phyloP scores from a whole-genome alignment of 2,888 invertebrate genomes.

The Homarus gammarus region DNA sequence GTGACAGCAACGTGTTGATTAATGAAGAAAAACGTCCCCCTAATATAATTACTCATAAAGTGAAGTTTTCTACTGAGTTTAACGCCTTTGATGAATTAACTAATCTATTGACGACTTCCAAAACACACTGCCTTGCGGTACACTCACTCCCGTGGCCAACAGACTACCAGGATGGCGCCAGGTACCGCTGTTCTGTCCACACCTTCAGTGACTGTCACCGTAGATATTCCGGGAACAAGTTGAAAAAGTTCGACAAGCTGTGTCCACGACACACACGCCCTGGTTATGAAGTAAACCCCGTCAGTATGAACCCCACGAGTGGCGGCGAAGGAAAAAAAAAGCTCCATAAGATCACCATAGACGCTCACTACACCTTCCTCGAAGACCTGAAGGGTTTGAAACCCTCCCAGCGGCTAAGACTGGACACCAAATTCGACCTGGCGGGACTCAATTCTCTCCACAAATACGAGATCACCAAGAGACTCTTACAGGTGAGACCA shows the following conservation, averaged over 20 bases:
- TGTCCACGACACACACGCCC: background rate
- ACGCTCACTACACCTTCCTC: conserved; percentile 25
- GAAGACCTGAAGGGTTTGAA: conserved; percentile 2
- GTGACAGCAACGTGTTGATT: background rate
- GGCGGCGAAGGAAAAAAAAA: background rate
- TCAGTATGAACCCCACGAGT: background rate
- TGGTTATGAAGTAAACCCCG: background rate
- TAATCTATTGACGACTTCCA: conserved; percentile 7
- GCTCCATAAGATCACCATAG: conserved; percentile 1
- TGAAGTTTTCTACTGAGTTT: background rate
- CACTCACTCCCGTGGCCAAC: background rate
- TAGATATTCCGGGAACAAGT: background rate
- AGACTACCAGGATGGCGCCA: background rate
- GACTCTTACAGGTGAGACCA: conserved; percentile 37
- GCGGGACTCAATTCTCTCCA: conserved; percentile 46
- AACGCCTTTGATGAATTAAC: conserved; percentile 18
- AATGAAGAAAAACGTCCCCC: background rate
- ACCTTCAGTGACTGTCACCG: background rate
- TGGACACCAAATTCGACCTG: conserved; percentile 30
- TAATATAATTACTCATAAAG: background rate
- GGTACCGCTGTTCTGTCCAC: conserved; percentile 6
- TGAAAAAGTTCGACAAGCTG: background rate
- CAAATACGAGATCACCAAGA: conserved; percentile 24
- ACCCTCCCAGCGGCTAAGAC: background rate
- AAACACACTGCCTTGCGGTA: background rate